Conservation (phyloP, 2,113 vertebrate genomes). For the Misgurnus mizolepis region DNA sequence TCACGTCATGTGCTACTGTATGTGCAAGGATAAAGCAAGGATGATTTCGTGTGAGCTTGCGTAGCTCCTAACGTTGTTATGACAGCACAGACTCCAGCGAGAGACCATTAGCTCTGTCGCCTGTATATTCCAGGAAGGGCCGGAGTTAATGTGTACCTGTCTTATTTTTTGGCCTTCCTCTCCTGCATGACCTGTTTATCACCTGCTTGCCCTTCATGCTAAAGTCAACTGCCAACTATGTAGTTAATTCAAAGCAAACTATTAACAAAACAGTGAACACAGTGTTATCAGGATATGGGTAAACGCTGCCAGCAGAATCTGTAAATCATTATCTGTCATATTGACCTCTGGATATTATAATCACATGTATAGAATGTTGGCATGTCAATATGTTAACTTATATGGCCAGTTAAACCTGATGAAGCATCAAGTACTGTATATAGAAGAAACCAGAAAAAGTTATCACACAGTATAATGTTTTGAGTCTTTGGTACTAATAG, state of each 20-base stretch:
- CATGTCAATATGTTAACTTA: background rate
- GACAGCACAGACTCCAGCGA: conserved; percentile 17
- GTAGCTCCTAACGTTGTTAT: conserved; percentile 16
- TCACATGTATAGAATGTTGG: background rate
- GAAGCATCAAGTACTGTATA: background rate
- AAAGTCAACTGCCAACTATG: conserved; percentile 4
- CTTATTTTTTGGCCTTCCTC: background rate
- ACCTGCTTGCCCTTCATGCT: conserved; percentile 47
- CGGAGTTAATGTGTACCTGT: conserved; percentile 44
- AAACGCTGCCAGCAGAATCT: conserved; percentile 28
- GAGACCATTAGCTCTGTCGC: conserved; percentile 10
- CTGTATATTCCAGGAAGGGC: conserved; percentile 22
- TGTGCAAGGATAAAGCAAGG: conserved; percentile 1
- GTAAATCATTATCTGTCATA: conserved; percentile 51
- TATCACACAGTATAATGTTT: no score
- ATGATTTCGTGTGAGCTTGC: conserved; percentile 12
- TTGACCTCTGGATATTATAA: conserved; percentile 44
- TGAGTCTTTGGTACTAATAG: no score
- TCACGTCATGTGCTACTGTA: conserved; percentile 17
- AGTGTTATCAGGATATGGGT: conserved; percentile 43
- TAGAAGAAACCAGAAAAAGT: no score
- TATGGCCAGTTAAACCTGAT: background rate
- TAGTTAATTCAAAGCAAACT: conserved; percentile 37
- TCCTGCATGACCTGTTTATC: conserved; percentile 28
- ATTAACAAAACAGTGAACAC: conserved; percentile 37